A percentile compares a stretch with the other conserved stretches of the same genome.
phyloP scores from a whole-genome alignment of 1,140 invertebrate species.

The Stegodyphus mimosarum region DNA sequence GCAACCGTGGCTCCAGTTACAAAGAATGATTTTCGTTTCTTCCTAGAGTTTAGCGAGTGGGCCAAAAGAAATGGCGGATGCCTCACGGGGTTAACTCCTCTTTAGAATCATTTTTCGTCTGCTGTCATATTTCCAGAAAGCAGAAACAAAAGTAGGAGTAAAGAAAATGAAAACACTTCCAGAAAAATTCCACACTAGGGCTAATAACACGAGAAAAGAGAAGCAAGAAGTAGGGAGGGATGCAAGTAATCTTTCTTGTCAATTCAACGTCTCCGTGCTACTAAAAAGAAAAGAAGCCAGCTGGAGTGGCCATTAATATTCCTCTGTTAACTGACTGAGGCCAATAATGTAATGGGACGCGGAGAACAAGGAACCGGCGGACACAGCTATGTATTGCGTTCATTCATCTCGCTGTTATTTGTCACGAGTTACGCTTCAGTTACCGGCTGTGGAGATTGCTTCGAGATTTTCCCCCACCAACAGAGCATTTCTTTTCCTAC shows the following conservation, averaged over 20 bases:
- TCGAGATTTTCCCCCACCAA: conserved; percentile 15
- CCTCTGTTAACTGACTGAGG: conserved; percentile 52
- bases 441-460: conserved; percentile 30
- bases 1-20: too few species aligned
- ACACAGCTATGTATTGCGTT: conserved; percentile 35
- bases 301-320: conserved; percentile 51
- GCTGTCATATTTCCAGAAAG: conserved; percentile 19
- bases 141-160: neutral
- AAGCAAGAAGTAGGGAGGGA: neutral
- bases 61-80: too few species aligned
- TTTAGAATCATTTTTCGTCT: conserved; percentile 38
- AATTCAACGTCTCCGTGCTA: conserved; percentile 39
- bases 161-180: conserved; percentile 10
- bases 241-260: conserved; percentile 52
- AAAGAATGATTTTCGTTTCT: too few species aligned
- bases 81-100: conserved; percentile 33
- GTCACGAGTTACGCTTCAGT: conserved; percentile 34
- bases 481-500: neutral
- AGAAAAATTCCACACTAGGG: conserved; percentile 23
- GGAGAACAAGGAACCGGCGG: conserved; percentile 38
- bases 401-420: conserved; percentile 50
- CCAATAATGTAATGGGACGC: conserved; percentile 55
- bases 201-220: conserved; percentile 35
- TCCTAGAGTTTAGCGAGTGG: too few species aligned
- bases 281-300: conserved; percentile 34